Evolutionary conservation across 2,113 vertebrate species (phyloP).

Genomic region (Rhineura floridana): DNA sequence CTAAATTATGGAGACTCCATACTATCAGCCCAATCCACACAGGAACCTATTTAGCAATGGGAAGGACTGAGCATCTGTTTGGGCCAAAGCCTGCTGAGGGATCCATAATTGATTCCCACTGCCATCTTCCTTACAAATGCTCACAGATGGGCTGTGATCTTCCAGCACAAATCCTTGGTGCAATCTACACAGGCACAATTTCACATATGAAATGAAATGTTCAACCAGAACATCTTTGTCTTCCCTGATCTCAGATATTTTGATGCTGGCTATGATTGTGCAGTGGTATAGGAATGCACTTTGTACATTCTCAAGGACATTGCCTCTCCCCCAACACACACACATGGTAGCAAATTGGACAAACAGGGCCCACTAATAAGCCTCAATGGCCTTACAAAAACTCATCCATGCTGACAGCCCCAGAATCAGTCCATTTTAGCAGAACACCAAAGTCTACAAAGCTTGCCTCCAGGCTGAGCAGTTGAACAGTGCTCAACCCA

Average conservation of each 20-base stretch:
- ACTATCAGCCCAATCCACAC: neutral
- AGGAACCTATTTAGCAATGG: neutral
- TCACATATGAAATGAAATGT: neutral
- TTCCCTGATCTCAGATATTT: neutral
- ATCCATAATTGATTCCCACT: neutral
- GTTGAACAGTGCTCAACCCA: neutral
- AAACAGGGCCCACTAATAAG: neutral
- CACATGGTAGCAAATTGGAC: neutral
- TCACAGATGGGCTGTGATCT: neutral
- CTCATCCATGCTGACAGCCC: neutral
- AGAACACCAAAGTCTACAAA: neutral
- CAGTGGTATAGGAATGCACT: neutral
- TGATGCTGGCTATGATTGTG: neutral
- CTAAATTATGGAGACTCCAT: no score
- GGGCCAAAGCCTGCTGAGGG: neutral
- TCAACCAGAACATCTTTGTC: neutral
- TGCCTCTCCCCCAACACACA: neutral
- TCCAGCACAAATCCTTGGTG: neutral
- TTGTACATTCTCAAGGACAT: neutral
- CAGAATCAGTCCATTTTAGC: neutral
- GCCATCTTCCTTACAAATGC: neutral
- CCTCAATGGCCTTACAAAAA: neutral
- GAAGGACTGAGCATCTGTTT: neutral
- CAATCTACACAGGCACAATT: neutral
- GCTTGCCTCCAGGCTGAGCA: neutral